Base-by-base conservation (phyloP, 2,888 invertebrate genomes). In the Platynereis dumerilii region DNA sequence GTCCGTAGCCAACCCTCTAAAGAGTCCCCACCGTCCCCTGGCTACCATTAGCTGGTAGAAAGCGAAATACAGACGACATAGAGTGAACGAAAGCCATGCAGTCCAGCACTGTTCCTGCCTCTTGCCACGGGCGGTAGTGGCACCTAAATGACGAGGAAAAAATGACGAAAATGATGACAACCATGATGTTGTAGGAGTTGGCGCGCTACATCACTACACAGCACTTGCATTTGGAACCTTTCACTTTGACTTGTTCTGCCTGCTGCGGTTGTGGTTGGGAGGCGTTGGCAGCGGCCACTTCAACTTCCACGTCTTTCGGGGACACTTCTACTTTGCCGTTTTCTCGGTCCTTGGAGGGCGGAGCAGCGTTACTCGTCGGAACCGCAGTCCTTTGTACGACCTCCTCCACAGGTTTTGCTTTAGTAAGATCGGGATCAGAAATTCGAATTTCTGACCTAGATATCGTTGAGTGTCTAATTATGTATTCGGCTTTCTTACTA, bases 401-500 rank as follows among this genome's bases (percentile, higher is more conserved):
- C 22, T 52, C 52, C 42, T 61, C 54, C 55, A 56, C 56, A 29
- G 45, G 29, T 17, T 48, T 24, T 15, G 12, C 48, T 44, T 63
- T 60, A 5, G 17, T 39, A n/a, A 63, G 22, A 58, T 75, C 75
- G 26, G 75, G 74, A 45, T 79, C 77, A 59, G 74, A 73, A 34
- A 82, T 73, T 60, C 76, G 72, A 64, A 82, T 78, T 68, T 76
- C 76, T 72, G 79, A 80, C 58, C 81, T 72, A 56, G 81, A 77
- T 60, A 82, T 81, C 45, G 78, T 80, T 24, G 82, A 81, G 61
- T 78, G 88, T 81, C 94, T 93, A 70, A 96, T 94, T 78, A 96
- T 95, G 87, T 95, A 94, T 85, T 96, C 96, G 28, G 96, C 96
- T 86, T 96, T 94, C 77, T 92, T 89, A 80, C 94, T 94, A 80